These are phyloP conservation scores for Orthosia gracilis DNA, from an alignment of 2,888 invertebrate species.

Conservation along the genomic window DNA sequence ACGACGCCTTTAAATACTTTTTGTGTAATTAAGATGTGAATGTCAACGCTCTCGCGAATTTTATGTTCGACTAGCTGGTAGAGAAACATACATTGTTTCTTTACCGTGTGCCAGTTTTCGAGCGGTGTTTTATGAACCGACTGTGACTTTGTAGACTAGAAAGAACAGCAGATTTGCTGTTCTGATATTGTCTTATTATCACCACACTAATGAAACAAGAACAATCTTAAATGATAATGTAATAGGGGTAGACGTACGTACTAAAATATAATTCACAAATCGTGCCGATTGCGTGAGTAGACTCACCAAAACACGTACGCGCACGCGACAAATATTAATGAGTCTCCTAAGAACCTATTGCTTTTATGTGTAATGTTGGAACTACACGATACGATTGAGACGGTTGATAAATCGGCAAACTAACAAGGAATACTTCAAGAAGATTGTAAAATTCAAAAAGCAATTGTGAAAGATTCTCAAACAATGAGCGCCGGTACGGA, in stretches of 20 bases:
- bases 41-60: constrained; percentile 53
- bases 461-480: constrained; percentile 84
- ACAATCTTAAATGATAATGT: constrained; percentile 1
- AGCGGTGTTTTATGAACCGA: constrained; percentile 25
- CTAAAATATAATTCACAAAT: constrained; percentile 19
- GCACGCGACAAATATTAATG: constrained; percentile 46
- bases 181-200: constrained; percentile 4
- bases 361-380: constrained; percentile 43
- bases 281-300: constrained; percentile 15
- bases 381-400: constrained; percentile 32
- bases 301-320: constrained; percentile 21
- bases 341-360: constrained; percentile 18
- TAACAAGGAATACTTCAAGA: constrained; percentile 72
- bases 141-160: neutral
- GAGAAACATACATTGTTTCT: constrained; percentile 32
- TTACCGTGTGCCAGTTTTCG: constrained; percentile 23
- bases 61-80: constrained; percentile 23
- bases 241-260: constrained; percentile 15
- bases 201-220: constrained; percentile 4
- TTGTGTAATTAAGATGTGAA: constrained; percentile 70
- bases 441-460: constrained; percentile 83
- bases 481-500: constrained; percentile 82
- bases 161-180: constrained; percentile 20
- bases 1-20: constrained; percentile 67
- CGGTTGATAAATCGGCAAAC: constrained; percentile 61